Evolutionary conservation across 2,113 vertebrate genomes (phyloP).

Genomic region (Centropristis striata): DNA sequence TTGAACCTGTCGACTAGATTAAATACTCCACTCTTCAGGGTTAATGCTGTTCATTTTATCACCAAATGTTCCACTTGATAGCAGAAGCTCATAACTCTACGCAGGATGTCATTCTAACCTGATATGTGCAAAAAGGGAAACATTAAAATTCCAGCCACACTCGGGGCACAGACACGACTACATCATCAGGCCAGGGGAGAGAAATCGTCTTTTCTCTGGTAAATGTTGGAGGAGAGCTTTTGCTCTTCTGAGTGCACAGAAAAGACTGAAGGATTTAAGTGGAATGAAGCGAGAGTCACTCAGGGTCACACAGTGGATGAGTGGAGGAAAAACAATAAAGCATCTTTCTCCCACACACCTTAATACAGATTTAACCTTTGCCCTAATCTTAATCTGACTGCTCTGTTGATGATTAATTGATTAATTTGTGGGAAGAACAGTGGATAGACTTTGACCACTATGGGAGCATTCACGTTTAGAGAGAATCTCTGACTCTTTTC

Average conservation of each 20-base stretch:
- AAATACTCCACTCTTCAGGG: background rate
- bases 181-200: conserved; percentile 56
- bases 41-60: conserved; percentile 1
- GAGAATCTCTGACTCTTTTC: conserved; percentile 16
- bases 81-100: background rate
- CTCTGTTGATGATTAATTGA: conserved; percentile 44
- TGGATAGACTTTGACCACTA: conserved; percentile 16
- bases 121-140: conserved; percentile 19
- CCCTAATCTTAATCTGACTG: conserved; percentile 24
- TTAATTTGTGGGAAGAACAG: conserved; percentile 42
- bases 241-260: background rate
- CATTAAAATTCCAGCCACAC: conserved; percentile 60
- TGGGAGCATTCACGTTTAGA: background rate
- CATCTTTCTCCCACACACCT: conserved; percentile 18
- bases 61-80: conserved; percentile 17
- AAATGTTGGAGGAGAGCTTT: conserved; percentile 24
- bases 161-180: conserved; percentile 34
- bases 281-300: conserved; percentile 15
- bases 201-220: conserved; percentile 49
- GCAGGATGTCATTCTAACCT: background rate
- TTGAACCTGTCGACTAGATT: background rate
- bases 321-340: conserved; percentile 51
- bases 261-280: conserved; percentile 12
- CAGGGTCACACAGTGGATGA: conserved; percentile 37
- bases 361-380: conserved; percentile 39